phyloP scores from a whole-genome alignment of 2,113 vertebrate genomes.

The Sinosuthora webbiana region DNA sequence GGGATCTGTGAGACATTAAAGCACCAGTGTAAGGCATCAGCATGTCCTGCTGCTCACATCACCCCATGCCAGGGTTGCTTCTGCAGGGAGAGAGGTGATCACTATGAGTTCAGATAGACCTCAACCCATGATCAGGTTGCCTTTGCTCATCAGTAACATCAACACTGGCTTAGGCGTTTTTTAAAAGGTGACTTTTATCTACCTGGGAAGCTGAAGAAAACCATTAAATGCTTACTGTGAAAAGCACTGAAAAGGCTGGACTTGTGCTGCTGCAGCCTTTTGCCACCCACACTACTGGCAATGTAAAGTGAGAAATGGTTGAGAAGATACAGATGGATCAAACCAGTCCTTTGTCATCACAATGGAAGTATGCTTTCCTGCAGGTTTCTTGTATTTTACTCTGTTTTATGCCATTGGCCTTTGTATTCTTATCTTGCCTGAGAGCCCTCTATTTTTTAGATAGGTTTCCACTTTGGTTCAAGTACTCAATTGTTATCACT shows the following conservation, averaged over 20 bases:
- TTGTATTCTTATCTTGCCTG: neutral
- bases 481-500: neutral
- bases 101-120: neutral
- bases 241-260: neutral
- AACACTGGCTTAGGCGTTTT: neutral
- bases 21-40: neutral
- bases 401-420: neutral
- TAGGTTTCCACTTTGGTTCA: neutral
- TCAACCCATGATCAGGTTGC: neutral
- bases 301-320: neutral
- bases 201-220: neutral
- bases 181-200: neutral
- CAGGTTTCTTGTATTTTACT: neutral
- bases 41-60: fast-evolving
- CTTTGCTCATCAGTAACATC: neutral
- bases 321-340: neutral
- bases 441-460: neutral
- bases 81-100: neutral
- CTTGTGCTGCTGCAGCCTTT: neutral
- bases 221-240: neutral
- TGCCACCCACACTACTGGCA: neutral
- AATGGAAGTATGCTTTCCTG: neutral
- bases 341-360: neutral
- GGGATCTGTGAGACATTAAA: neutral
- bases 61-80: neutral